Evolutionary conservation across 2,888 invertebrate species (phyloP), one percentile per base, ranked within the genome.

Genomic region (Dexiosoma caninum): DNA sequence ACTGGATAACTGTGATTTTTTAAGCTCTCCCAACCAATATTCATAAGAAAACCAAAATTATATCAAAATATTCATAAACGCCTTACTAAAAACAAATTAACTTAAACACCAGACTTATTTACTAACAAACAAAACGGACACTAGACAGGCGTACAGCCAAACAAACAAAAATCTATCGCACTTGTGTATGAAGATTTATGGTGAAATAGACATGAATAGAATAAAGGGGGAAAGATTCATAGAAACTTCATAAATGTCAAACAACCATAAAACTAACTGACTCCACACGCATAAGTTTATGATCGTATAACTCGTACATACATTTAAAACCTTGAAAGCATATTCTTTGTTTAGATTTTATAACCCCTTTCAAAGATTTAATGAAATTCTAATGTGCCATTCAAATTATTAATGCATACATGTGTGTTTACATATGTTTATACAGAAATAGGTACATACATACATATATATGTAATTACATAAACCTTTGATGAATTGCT

Each of bases 31-130:
- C n/a, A n/a, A n/a, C n/a, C n/a, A n/a, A n/a, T n/a, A n/a, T n/a
- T n/a, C n/a, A n/a, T n/a, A n/a, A n/a, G n/a, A n/a, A n/a, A n/a
- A n/a, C n/a, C n/a, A n/a, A 62, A 67, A 74, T 40, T 62, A 72
- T 42, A 42, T 80, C 72, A 76, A 72, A 76, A 76, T 76, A 80
- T 80, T 80, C 76, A 80, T 76, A 71, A 76, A 67, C 49, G 71
- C 49, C 46, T 19, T 21, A 46, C 30, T 19, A 66, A 19, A 66
- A 55, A 6, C 6, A n/a, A n/a, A 5, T 27, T 5, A 27, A 27
- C 19, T 59, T 51, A 51, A 60, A 51, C 32, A 46, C 14, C 75
- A 75, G 40, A 59, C 75, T 57, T 57, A 37, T 40, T 49, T 12
- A 14, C 46, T 35, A 49, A 51, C 59, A 42, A 53, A 53, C 10